A percentile compares a stretch with the other conserved stretches of the same genome.
Evolutionary conservation across 2,797 vertebrate genomes (phyloP).

Genomic region (Pseudochromis fuscus): DNA sequence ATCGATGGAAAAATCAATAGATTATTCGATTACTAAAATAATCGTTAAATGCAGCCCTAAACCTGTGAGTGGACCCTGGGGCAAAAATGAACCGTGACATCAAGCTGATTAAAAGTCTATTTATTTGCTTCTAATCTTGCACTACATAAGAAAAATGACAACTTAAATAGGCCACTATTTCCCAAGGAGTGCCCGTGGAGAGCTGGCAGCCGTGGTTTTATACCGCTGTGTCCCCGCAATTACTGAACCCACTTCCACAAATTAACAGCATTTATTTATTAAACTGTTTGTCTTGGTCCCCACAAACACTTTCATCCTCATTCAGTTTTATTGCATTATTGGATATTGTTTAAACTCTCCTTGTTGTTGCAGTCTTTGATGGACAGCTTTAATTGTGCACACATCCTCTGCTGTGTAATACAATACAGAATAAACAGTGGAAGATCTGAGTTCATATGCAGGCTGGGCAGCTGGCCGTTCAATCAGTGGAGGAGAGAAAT

Average conservation of each 20-base stretch:
- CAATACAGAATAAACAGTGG: not conserved
- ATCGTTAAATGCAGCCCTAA: no score
- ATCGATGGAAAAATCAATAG: no score
- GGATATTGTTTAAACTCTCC: not conserved
- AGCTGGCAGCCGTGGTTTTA: not conserved
- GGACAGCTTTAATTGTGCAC: not conserved
- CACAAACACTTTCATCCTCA: not conserved
- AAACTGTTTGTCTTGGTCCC: not conserved
- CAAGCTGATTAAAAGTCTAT: not conserved
- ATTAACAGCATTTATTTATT: slow-evolving; percentile 8
- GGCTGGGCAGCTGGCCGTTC: not conserved
- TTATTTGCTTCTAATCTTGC: not conserved
- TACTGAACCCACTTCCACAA: not conserved
- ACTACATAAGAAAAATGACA: not conserved
- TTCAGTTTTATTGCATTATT: not conserved
- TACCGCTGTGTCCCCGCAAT: not conserved
- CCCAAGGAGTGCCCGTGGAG: no score
- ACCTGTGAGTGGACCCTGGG: not conserved
- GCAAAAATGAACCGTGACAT: not conserved
- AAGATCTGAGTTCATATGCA: not conserved
- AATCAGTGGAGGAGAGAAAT: not conserved
- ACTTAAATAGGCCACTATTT: not conserved
- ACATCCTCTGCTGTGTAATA: not conserved
- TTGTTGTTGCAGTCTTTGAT: not conserved
- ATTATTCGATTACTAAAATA: no score